phyloP scores from a whole-genome alignment of 2,113 vertebrate species.

The Anoplopoma fimbria region DNA sequence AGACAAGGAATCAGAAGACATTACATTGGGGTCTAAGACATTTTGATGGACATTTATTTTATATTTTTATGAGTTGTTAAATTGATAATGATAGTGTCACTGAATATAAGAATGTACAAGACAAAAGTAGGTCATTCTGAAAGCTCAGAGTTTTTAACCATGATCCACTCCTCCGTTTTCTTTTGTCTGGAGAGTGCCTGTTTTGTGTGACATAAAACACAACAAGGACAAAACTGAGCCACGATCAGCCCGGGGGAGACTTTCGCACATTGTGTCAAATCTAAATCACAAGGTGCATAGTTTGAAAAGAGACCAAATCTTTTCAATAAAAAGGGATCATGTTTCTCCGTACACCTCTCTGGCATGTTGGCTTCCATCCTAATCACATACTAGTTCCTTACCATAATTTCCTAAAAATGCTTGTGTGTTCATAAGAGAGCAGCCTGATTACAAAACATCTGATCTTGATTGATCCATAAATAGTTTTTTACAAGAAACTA shows the following conservation, averaged over 20 bases:
- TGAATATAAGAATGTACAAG: neutral
- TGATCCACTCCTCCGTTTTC: neutral
- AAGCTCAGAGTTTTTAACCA: neutral
- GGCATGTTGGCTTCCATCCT: neutral
- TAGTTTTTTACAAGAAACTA: neutral
- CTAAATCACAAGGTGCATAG: slow-evolving; percentile 8
- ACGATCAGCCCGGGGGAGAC: neutral
- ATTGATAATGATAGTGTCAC: neutral
- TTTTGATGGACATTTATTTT: neutral
- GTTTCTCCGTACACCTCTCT: neutral
- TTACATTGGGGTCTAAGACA: neutral
- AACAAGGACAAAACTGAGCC: neutral
- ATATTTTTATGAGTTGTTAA: neutral
- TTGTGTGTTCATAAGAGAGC: slow-evolving; percentile 6
- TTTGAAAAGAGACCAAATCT: neutral
- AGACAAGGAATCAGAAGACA: neutral
- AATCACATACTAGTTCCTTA: neutral
- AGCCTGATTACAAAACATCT: neutral
- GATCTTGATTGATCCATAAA: neutral
- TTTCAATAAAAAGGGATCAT: slow-evolving; percentile 23
- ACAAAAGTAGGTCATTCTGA: neutral
- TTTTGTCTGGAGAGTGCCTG: neutral
- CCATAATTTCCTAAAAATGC: neutral
- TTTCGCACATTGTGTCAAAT: neutral
- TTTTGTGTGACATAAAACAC: neutral